Evolutionary conservation across 2,113 vertebrate genomes (phyloP).

Genomic region (Esox niger): DNA sequence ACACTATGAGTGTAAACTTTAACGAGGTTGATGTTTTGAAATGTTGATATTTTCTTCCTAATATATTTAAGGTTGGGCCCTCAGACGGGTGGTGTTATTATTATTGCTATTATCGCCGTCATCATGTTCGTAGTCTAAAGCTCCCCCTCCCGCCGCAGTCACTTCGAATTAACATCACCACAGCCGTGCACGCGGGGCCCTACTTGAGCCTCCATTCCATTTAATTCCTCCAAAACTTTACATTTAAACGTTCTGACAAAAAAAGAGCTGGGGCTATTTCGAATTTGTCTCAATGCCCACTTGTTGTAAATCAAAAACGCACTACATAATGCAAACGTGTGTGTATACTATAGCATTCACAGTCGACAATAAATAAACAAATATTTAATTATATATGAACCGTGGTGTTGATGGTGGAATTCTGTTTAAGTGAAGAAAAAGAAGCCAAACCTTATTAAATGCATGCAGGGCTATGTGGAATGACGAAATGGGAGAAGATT

Average conservation of each 20-base stretch:
- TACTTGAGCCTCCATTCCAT: neutral
- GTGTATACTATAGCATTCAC: slow-evolving; percentile 1
- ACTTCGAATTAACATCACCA: slow-evolving; percentile 61
- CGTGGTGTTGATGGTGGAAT: too few relatives aligned
- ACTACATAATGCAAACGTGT: slow-evolving; percentile 6
- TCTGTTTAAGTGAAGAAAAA: too few relatives aligned
- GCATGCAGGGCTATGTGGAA: too few relatives aligned
- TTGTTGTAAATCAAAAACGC: slow-evolving; percentile 3
- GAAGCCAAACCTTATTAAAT: too few relatives aligned
- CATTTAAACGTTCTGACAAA: neutral
- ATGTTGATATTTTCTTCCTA: slow-evolving; percentile 25
- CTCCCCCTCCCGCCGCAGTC: slow-evolving; percentile 57
- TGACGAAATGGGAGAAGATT: too few relatives aligned
- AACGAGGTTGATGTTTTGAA: slow-evolving; percentile 11
- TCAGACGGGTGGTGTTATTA: slow-evolving; percentile 39
- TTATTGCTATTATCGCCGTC: slow-evolving; percentile 54
- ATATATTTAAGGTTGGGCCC: slow-evolving; percentile 36
- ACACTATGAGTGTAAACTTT: neutral
- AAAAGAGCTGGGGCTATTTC: neutral
- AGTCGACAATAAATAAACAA: neutral
- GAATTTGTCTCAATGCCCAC: slow-evolving; percentile 1
- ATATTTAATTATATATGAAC: neutral
- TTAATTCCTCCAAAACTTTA: slow-evolving; percentile 11
- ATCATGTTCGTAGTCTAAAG: slow-evolving; percentile 48
- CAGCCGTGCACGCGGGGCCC: slow-evolving; percentile 21